These are phyloP conservation scores for Pristionchus japonicus DNA, from an alignment of 2,888 invertebrate genomes.

Conservation along the genomic window DNA sequence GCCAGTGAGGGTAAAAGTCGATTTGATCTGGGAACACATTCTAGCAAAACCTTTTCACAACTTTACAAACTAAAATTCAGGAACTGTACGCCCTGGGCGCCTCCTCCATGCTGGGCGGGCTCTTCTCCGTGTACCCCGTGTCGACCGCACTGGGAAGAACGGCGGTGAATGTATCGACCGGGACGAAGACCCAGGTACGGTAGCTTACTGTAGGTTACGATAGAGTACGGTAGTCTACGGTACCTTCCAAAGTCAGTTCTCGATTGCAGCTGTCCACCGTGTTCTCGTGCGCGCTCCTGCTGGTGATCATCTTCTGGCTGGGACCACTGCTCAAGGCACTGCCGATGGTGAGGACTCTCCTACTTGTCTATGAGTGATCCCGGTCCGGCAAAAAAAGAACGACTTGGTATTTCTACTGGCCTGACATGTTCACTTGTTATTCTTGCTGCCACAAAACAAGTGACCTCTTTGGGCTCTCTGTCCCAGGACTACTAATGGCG, in stretches of 20 bases:
- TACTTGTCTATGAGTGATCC: too few species aligned
- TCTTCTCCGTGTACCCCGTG: conserved; percentile 77
- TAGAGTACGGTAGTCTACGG: background rate
- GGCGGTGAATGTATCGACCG: conserved; percentile 86
- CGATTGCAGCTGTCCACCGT: conserved; percentile 81
- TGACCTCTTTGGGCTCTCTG: too few species aligned
- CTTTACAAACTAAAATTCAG: too few species aligned
- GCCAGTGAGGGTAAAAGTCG: too few species aligned
- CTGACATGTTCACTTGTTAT: too few species aligned
- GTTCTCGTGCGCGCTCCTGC: conserved; percentile 84
- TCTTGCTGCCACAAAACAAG: too few species aligned
- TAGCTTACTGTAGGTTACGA: background rate
- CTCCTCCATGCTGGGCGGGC: conserved; percentile 82
- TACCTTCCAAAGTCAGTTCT: background rate
- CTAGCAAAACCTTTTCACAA: too few species aligned
- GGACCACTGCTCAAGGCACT: conserved; percentile 89
- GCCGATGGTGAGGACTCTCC: conserved; percentile 82
- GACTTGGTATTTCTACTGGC: too few species aligned
- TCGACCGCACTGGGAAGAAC: conserved; percentile 78
- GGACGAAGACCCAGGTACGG: conserved; percentile 84
- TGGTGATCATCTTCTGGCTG: conserved; percentile 87
- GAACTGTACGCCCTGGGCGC: conserved; percentile 71
- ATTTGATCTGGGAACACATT: too few species aligned
- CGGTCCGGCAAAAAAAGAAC: too few species aligned
- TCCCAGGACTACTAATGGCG: too few species aligned